These are phyloP conservation scores for Netelia virgata DNA, from an alignment of 2,888 invertebrate genomes.

Conservation along the genomic window DNA sequence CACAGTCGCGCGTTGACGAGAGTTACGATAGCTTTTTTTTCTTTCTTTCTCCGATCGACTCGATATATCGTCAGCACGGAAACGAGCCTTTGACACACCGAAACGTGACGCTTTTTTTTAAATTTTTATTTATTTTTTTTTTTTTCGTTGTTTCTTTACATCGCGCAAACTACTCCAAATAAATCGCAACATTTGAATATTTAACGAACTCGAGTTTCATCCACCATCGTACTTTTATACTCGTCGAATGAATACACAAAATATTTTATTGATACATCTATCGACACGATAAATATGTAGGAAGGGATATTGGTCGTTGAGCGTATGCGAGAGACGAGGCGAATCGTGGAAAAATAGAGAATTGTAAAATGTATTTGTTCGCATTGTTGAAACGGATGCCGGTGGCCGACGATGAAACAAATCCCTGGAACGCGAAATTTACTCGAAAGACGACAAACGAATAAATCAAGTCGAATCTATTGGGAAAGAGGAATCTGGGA, in stretches of 20 bases:
- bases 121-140: too few species aligned
- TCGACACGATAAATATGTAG: background rate
- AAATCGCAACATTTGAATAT: constrained; percentile 50
- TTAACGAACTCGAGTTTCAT: constrained; percentile 50
- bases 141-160: background rate
- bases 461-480: background rate
- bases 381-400: background rate
- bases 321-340: background rate
- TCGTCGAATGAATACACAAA: background rate
- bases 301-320: background rate
- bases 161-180: background rate
- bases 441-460: background rate
- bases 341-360: background rate
- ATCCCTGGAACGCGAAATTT: background rate
- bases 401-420: background rate
- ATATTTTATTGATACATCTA: background rate
- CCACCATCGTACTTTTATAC: background rate
- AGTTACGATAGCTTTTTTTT: constrained; percentile 9
- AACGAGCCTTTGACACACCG: background rate
- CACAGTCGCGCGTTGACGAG: constrained; percentile 65
- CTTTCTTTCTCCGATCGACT: background rate
- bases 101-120: background rate
- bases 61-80: too few species aligned
- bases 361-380: background rate
- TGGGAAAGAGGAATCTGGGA: background rate